Conservation (phyloP, 2,113 vertebrate species). For the Neotoma lepida region DNA sequence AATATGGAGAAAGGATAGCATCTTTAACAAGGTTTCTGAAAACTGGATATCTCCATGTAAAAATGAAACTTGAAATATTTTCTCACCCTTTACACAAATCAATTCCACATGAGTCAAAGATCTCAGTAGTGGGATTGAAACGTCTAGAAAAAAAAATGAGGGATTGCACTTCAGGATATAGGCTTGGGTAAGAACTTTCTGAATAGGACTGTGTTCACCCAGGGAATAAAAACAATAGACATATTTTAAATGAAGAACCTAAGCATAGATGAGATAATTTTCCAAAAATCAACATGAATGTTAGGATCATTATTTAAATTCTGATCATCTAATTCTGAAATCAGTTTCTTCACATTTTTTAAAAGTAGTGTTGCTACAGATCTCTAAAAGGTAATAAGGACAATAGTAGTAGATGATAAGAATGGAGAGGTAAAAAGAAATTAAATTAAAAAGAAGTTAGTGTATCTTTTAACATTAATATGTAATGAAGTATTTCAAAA, state of each 20-base stretch:
- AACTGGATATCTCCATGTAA: background rate
- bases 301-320: background rate
- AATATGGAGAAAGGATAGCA: background rate
- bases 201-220: background rate
- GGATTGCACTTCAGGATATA: background rate
- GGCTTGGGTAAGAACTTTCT: background rate
- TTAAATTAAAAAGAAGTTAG: background rate
- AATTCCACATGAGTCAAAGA: background rate
- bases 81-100: background rate
- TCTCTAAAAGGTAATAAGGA: background rate
- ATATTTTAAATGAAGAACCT: constrained; percentile 19
- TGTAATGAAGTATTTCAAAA: background rate
- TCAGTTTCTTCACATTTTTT: background rate
- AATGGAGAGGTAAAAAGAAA: background rate
- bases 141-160: background rate
- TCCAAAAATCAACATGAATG: background rate
- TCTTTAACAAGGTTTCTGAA: background rate
- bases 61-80: background rate
- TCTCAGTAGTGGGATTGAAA: background rate
- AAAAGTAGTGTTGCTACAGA: background rate
- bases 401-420: background rate
- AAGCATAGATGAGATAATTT: background rate
- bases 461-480: background rate
- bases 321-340: background rate
- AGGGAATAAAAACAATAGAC: background rate